These are phyloP conservation scores for Hermatobates lingyangjiaoensis DNA, from an alignment of 1,140 invertebrate genomes.

Conservation along the genomic window DNA sequence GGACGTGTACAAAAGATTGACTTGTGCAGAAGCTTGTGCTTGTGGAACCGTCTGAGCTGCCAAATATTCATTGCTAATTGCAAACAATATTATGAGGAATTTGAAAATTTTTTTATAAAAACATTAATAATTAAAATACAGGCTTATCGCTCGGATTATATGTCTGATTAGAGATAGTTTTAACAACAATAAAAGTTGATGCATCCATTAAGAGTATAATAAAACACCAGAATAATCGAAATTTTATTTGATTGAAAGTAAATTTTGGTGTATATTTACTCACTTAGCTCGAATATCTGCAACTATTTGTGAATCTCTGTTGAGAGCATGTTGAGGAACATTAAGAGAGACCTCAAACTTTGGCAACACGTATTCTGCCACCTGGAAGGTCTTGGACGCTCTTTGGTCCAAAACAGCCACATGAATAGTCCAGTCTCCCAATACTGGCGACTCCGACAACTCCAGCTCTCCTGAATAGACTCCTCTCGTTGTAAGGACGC, in stretches of 20 bases:
- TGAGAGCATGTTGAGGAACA: slow-evolving; percentile 57
- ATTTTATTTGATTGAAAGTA: neutral
- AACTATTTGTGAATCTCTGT: slow-evolving; percentile 53
- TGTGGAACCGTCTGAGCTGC: too few species aligned
- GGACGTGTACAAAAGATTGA: too few species aligned
- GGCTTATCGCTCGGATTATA: too few species aligned
- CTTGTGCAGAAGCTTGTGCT: too few species aligned
- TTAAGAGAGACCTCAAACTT: slow-evolving; percentile 77
- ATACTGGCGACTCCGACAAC: slow-evolving; percentile 63
- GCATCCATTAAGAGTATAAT: too few species aligned
- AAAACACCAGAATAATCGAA: too few species aligned
- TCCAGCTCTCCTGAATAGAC: slow-evolving; percentile 60
- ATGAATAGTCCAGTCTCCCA: slow-evolving; percentile 78
- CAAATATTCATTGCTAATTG: too few species aligned
- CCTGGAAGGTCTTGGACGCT: slow-evolving; percentile 50
- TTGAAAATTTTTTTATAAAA: too few species aligned
- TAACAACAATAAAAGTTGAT: too few species aligned
- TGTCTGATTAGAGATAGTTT: too few species aligned
- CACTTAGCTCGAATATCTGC: slow-evolving; percentile 70
- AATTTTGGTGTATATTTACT: slow-evolving; percentile 17
- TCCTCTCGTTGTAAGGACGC: slow-evolving; percentile 45
- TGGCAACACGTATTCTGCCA: slow-evolving; percentile 82
- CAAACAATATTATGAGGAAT: too few species aligned
- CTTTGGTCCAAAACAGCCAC: slow-evolving; percentile 38
- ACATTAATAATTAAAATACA: too few species aligned